A percentile compares a stretch with the other conserved stretches of the same genome.
Conservation (phyloP, 2,113 vertebrate species). For the Megalops atlanticus region DNA sequence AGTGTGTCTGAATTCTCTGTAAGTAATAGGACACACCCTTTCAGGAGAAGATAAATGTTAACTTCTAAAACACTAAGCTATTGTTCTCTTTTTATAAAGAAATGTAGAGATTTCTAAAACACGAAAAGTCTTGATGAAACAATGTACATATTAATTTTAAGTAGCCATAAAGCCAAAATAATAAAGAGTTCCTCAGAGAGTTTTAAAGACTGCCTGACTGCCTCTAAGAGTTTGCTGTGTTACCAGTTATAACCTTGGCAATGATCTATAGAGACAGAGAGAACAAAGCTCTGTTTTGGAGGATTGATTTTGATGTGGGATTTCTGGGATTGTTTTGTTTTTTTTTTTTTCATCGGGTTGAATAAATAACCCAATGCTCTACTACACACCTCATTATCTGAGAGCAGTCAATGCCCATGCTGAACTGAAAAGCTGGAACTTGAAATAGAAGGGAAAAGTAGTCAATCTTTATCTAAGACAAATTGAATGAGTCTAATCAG, state of each 20-base stretch:
- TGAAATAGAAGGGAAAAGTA: neutral
- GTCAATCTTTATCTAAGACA: conserved; percentile 13
- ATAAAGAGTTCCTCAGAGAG: neutral
- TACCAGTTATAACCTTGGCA: neutral
- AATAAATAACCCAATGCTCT: conserved; percentile 21
- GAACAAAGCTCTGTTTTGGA: neutral
- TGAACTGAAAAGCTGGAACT: conserved; percentile 12
- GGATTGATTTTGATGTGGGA: conserved; percentile 1
- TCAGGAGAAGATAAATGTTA: neutral
- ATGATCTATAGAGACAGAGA: neutral
- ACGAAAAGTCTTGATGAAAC: neutral
- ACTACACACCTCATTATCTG: conserved; percentile 27
- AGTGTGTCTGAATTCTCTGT: neutral
- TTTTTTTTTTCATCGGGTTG: conserved; percentile 18
- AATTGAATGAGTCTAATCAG: conserved; percentile 5
- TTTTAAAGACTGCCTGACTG: neutral
- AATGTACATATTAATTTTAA: neutral
- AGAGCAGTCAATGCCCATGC: conserved; percentile 8
- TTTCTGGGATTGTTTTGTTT: conserved; percentile 14
- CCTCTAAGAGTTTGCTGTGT: neutral
- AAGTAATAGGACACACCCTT: neutral
- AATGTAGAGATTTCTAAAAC: too few relatives aligned
- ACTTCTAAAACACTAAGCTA: neutral
- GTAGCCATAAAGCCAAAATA: too few relatives aligned
- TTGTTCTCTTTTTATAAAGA: neutral